Conservation (phyloP, 2,797 vertebrate species). For the Sardinella longiceps region DNA sequence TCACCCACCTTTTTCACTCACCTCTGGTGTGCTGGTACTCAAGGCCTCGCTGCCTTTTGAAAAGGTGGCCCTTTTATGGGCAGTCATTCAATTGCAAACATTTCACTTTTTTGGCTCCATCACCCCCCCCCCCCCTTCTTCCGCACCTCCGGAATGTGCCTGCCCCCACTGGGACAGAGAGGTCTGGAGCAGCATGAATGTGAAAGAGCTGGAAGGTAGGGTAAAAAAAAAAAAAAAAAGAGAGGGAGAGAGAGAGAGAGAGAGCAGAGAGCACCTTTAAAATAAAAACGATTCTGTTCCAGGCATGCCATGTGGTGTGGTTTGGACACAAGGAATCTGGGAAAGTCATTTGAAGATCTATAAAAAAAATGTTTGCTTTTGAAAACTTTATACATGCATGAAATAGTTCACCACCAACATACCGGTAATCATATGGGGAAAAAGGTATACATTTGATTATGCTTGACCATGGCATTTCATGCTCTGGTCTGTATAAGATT, state of each 20-base stretch:
- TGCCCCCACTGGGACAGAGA: neutral
- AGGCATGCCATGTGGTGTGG: neutral
- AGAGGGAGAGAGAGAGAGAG: no score
- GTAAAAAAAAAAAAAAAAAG: no score
- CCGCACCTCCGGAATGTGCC: constrained; percentile 9
- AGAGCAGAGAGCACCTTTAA: neutral
- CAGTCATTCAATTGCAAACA: constrained; percentile 1
- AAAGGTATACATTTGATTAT: neutral
- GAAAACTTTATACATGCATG: no score
- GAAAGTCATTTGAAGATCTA: neutral
- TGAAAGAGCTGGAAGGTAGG: constrained; percentile 11
- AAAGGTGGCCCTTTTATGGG: constrained; percentile 2
- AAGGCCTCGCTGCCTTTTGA: neutral
- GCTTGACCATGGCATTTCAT: neutral
- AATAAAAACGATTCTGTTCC: neutral
- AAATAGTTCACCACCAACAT: neutral
- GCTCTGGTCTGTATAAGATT: neutral
- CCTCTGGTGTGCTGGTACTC: neutral
- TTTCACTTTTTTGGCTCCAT: neutral
- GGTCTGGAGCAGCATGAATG: constrained; percentile 3
- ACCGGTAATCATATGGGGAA: no score
- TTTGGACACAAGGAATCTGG: neutral
- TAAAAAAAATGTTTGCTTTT: no score
- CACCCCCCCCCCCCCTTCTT: neutral
- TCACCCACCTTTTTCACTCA: constrained; percentile 6